phyloP scores from a whole-genome alignment of 1,140 invertebrate genomes.

The Coelopa frigida region DNA sequence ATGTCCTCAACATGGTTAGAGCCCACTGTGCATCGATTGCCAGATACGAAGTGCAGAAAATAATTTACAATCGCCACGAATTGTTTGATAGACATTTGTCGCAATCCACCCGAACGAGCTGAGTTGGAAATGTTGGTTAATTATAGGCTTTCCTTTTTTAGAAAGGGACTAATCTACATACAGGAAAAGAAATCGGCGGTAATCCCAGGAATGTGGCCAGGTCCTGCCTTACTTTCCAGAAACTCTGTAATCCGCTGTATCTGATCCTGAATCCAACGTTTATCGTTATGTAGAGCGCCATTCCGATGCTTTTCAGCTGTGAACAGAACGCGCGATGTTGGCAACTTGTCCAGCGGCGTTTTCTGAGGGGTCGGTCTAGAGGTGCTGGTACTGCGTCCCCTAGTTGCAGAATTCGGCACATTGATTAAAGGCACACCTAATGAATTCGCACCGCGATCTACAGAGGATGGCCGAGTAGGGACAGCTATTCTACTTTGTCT shows the following conservation, averaged over 20 bases:
- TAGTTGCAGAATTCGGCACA: too few relatives aligned
- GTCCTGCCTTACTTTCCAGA: constrained; percentile 14
- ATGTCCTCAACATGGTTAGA: constrained; percentile 37
- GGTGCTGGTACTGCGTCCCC: background rate
- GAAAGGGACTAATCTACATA: too few relatives aligned
- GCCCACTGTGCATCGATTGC: constrained; percentile 24
- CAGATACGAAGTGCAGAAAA: constrained; percentile 26
- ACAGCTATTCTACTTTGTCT: constrained; percentile 8
- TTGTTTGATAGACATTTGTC: constrained; percentile 38
- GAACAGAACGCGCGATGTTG: constrained; percentile 11
- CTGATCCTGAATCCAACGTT: constrained; percentile 38
- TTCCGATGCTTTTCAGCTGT: constrained; percentile 25
- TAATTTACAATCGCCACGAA: constrained; percentile 33
- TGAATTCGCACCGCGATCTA: constrained; percentile 8
- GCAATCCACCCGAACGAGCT: constrained; percentile 17
- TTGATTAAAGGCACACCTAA: too few relatives aligned
- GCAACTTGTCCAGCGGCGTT: background rate
- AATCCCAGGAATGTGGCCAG: constrained; percentile 11
- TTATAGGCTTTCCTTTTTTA: background rate
- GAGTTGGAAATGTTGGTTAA: background rate
- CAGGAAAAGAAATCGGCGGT: constrained; percentile 24
- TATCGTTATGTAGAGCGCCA: constrained; percentile 24
- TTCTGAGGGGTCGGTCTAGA: constrained; percentile 7
- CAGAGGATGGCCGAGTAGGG: constrained; percentile 4
- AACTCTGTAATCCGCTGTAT: constrained; percentile 27